A percentile compares a stretch with the other conserved stretches of the same genome.
These are phyloP conservation scores for Metridium senile DNA, from an alignment of 92 coral and sea anemone species.

Conservation along the genomic window DNA sequence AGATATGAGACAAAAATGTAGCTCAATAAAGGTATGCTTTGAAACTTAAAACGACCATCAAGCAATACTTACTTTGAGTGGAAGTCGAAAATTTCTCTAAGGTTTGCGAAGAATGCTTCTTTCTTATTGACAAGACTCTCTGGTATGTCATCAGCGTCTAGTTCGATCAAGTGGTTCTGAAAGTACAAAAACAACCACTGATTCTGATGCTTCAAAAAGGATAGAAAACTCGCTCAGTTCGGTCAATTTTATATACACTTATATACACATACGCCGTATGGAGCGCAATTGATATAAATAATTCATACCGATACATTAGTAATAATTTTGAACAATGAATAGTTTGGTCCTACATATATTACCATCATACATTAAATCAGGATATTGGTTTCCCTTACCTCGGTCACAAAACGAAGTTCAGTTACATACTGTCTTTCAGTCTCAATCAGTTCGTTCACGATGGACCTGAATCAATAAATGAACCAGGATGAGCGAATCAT, in stretches of 20 bases:
- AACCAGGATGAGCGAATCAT: too few relatives aligned
- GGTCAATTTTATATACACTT: too few relatives aligned
- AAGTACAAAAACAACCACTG: background rate
- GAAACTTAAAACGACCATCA: background rate
- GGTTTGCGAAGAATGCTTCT: conserved; percentile 81
- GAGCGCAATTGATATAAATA: too few relatives aligned
- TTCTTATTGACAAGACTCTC: conserved; percentile 61
- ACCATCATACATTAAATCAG: too few relatives aligned
- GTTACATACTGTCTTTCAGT: conserved; percentile 84
- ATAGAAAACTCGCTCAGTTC: too few relatives aligned
- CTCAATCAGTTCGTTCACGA: conserved; percentile 79
- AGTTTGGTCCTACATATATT: too few relatives aligned
- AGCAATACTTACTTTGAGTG: conserved; percentile 68
- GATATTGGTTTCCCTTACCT: conserved; percentile 50
- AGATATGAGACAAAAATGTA: background rate
- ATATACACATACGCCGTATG: too few relatives aligned
- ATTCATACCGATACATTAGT: too few relatives aligned
- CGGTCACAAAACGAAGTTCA: conserved; percentile 73
- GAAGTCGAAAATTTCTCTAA: conserved; percentile 86
- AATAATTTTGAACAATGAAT: too few relatives aligned
- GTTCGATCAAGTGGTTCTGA: conserved; percentile 89
- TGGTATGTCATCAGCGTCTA: conserved; percentile 97
- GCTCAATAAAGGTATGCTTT: background rate
- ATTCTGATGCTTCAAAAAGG: background rate
- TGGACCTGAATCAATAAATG: conserved; percentile 46